phyloP scores from a whole-genome alignment of 2,113 vertebrate genomes.

The Butorides virescens region DNA sequence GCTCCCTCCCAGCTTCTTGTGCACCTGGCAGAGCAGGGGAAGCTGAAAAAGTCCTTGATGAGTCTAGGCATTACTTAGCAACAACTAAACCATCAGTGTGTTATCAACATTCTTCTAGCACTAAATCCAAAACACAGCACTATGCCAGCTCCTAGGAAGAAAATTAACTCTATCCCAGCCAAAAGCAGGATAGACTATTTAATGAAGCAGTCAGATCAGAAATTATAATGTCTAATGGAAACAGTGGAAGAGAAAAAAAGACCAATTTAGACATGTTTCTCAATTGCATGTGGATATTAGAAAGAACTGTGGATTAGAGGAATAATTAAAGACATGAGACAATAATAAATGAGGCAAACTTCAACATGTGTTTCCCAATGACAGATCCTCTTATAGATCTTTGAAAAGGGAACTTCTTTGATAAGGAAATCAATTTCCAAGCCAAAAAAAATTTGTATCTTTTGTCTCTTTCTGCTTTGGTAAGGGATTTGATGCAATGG shows the following conservation, averaged over 20 bases:
- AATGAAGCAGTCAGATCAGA: neutral
- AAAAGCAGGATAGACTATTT: neutral
- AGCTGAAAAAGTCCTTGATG: too few relatives aligned
- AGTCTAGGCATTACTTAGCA: too few relatives aligned
- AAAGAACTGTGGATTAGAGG: neutral
- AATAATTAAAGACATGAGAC: neutral
- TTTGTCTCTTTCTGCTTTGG: neutral
- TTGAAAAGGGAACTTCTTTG: neutral
- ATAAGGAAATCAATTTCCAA: neutral
- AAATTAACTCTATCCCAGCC: too few relatives aligned
- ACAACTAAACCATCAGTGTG: too few relatives aligned
- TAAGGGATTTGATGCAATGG: neutral
- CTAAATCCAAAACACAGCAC: too few relatives aligned
- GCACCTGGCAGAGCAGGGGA: too few relatives aligned
- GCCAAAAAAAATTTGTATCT: neutral
- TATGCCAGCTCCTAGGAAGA: too few relatives aligned
- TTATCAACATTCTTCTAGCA: too few relatives aligned
- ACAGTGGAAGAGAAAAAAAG: neutral
- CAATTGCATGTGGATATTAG: neutral
- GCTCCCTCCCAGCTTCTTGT: too few relatives aligned
- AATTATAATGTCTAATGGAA: neutral
- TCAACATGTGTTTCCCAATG: neutral
- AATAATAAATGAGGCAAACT: neutral
- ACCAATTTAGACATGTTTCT: neutral
- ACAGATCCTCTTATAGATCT: neutral